Conservation (phyloP, 2,113 vertebrate species). For the Sorex fumeus region DNA sequence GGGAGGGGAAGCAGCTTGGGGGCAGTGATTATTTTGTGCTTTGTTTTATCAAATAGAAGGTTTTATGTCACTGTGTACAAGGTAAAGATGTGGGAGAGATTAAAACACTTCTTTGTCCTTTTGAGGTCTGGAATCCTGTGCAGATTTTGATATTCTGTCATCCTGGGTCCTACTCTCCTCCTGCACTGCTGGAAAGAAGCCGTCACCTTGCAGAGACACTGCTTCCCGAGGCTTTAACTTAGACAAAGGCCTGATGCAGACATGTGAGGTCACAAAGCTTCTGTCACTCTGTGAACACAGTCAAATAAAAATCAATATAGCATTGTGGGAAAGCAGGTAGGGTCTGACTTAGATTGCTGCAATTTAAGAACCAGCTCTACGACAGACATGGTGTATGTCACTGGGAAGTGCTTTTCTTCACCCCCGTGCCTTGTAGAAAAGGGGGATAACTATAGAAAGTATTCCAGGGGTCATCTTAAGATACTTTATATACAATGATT, state of each 20-base stretch:
- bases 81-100: conserved; percentile 2
- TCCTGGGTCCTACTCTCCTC: neutral
- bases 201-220: conserved; percentile 30
- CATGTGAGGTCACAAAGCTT: conserved; percentile 67
- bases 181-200: conserved; percentile 2
- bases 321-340: neutral
- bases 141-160: conserved; percentile 37
- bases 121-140: conserved; percentile 13
- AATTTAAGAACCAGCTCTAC: conserved; percentile 23
- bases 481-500: no score
- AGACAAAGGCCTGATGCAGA: conserved; percentile 65
- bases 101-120: conserved; percentile 49
- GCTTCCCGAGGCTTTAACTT: conserved; percentile 73
- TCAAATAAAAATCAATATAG: conserved; percentile 67
- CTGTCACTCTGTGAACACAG: conserved; percentile 66
- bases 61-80: conserved; percentile 51
- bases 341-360: conserved; percentile 22
- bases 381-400: neutral
- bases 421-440: conserved; percentile 5
- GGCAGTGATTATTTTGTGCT: neutral
- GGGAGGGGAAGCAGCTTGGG: no score
- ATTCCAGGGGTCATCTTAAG: neutral
- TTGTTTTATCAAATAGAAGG: conserved; percentile 51
- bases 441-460: conserved; percentile 39
- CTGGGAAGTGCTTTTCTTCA: neutral